Evolutionary conservation across 2,888 invertebrate genomes (phyloP).

Genomic region (Melanophora roralis): DNA sequence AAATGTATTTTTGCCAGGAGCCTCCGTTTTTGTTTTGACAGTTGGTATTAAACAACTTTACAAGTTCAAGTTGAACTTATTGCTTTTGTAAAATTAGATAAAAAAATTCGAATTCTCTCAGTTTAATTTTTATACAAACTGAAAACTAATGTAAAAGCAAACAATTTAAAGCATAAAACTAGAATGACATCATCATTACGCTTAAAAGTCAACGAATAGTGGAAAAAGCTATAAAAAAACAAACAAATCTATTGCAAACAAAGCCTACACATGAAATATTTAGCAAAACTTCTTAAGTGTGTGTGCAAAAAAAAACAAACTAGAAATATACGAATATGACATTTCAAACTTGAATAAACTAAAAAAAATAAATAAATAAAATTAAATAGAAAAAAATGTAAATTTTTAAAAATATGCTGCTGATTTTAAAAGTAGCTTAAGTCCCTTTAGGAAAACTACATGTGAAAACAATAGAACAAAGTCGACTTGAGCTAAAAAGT

Average conservation of each 20-base stretch:
- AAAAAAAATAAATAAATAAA: neutral
- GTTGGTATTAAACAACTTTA: slow-evolving; percentile 53
- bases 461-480: too few species aligned
- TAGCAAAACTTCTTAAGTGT: slow-evolving; percentile 9
- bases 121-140: neutral
- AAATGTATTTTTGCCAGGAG: too few species aligned
- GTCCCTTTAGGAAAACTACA: too few species aligned
- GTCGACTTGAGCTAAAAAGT: too few species aligned
- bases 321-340: slow-evolving; percentile 18
- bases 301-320: neutral
- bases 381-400: too few species aligned
- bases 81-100: too few species aligned
- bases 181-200: slow-evolving; percentile 56
- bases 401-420: too few species aligned
- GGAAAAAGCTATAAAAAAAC: neutral
- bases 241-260: slow-evolving; percentile 32
- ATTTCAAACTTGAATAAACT: slow-evolving; percentile 30
- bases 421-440: too few species aligned
- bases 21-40: neutral
- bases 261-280: slow-evolving; percentile 9
- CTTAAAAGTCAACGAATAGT: neutral
- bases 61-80: slow-evolving; percentile 59
- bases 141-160: neutral
- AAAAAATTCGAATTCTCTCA: too few species aligned
- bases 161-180: slow-evolving; percentile 34